Percentiles rank a stretch among this genome's conserved stretches.
Conservation (phyloP, 2,113 vertebrate genomes). For the Clarias magur region DNA sequence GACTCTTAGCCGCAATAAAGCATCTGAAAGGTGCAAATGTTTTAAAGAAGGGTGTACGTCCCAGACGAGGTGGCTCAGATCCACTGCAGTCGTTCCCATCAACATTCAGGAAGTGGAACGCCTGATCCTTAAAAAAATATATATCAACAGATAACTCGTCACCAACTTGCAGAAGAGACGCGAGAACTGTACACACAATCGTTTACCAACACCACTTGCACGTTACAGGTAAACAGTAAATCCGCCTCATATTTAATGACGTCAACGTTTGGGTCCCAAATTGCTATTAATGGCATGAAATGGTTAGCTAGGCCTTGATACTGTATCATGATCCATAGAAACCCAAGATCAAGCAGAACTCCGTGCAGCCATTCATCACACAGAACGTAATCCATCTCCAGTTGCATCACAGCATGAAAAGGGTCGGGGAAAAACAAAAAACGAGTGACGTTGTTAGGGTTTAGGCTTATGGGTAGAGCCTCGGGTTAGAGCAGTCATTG, state of each 20-base stretch:
- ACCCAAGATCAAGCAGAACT: constrained; percentile 17
- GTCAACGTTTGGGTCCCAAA: neutral
- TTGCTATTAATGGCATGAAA: neutral
- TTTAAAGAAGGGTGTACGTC: too few species aligned
- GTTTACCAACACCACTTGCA: too few species aligned
- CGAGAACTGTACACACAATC: too few species aligned
- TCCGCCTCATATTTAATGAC: neutral
- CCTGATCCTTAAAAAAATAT: too few species aligned
- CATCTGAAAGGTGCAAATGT: too few species aligned
- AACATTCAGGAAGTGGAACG: too few species aligned
- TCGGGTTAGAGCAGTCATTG: constrained; percentile 20
- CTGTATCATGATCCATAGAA: constrained; percentile 7
- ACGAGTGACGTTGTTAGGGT: neutral
- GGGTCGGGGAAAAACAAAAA: constrained; percentile 21
- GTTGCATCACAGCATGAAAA: constrained; percentile 13
- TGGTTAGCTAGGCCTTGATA: neutral
- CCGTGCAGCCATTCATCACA: neutral
- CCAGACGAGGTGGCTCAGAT: too few species aligned
- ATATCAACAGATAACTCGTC: too few species aligned
- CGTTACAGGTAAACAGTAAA: neutral
- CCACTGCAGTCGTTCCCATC: too few species aligned
- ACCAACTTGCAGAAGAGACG: too few species aligned
- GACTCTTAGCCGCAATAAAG: too few species aligned
- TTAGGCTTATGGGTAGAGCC: constrained; percentile 32
- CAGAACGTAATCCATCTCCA: constrained; percentile 14